Percentiles rank a stretch among this genome's conserved stretches.
Conservation (phyloP, 1,140 invertebrate species). For the Orussus abietinus region DNA sequence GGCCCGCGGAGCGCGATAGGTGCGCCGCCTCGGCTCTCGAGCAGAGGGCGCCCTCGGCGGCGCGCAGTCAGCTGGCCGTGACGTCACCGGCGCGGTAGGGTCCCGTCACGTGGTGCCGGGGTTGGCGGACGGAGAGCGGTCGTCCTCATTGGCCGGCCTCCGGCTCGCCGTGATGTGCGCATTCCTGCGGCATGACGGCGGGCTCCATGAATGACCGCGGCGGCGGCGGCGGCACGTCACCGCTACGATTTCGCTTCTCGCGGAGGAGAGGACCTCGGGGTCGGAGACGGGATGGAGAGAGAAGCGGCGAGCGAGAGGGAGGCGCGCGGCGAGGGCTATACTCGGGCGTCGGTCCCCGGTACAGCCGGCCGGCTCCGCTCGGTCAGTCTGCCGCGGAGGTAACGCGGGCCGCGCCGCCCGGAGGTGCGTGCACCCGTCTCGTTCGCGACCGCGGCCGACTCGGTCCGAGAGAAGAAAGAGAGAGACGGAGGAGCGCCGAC, state of each 20-base stretch:
- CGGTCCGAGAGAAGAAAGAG: neutral
- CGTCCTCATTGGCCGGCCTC: slow-evolving; percentile 19
- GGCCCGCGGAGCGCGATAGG: no score
- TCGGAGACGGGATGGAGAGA: no score
- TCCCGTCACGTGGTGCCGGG: slow-evolving; percentile 25
- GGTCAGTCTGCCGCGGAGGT: no score
- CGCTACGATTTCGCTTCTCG: slow-evolving; percentile 28
- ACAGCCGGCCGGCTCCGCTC: no score
- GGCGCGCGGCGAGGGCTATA: no score
- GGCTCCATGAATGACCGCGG: slow-evolving; percentile 48
- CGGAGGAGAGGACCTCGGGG: no score
- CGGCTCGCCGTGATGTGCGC: slow-evolving; percentile 23
- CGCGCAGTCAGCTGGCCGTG: slow-evolving; percentile 46
- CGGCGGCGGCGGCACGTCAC: slow-evolving; percentile 45
- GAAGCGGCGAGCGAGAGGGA: no score
- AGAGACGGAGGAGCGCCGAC: neutral
- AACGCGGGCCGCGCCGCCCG: slow-evolving; percentile 18
- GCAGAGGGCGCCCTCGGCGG: no score
- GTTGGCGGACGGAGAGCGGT: slow-evolving; percentile 20
- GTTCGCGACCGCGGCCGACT: no score
- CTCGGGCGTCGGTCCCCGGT: no score
- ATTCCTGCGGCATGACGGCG: slow-evolving; percentile 45
- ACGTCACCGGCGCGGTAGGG: slow-evolving; percentile 32
- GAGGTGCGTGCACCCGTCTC: slow-evolving; percentile 7
- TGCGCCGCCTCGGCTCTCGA: no score